Evolutionary conservation across 2,888 invertebrate species (phyloP).

Genomic region (Ophonus ardosiacus): DNA sequence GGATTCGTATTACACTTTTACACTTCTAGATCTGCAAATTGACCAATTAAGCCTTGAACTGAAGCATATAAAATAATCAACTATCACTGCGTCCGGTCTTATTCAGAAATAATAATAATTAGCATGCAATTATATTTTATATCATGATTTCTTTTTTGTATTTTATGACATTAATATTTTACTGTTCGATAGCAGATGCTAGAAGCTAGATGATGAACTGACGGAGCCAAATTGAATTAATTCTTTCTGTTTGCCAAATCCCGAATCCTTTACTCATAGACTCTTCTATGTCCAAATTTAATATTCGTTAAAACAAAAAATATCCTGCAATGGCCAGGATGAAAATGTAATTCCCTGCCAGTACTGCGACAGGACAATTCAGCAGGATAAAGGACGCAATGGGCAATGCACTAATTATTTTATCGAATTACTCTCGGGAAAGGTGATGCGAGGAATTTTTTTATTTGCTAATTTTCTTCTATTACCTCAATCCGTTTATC

Average conservation of each 20-base stretch:
- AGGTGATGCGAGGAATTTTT: not conserved
- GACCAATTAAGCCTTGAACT: too few relatives aligned
- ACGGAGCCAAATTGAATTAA: not conserved
- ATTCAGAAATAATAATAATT: too few relatives aligned
- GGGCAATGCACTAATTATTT: constrained; percentile 28
- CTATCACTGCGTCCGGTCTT: too few relatives aligned
- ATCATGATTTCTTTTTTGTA: too few relatives aligned
- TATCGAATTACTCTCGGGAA: constrained; percentile 1
- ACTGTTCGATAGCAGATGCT: too few relatives aligned
- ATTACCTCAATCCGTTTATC: not conserved
- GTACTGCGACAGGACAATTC: not conserved
- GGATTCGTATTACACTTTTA: too few relatives aligned
- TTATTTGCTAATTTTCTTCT: not conserved
- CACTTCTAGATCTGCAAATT: too few relatives aligned
- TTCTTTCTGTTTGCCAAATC: not conserved
- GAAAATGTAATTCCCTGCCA: not conserved
- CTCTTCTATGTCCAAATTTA: not conserved
- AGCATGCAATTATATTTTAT: too few relatives aligned
- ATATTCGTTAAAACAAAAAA: not conserved
- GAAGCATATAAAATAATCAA: too few relatives aligned
- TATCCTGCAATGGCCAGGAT: not conserved
- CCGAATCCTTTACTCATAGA: not conserved
- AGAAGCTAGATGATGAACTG: not conserved
- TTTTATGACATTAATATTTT: too few relatives aligned
- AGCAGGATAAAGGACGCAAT: too few relatives aligned